phyloP scores from a whole-genome alignment of 1,140 invertebrate genomes.

The Chrysoperla carnea region DNA sequence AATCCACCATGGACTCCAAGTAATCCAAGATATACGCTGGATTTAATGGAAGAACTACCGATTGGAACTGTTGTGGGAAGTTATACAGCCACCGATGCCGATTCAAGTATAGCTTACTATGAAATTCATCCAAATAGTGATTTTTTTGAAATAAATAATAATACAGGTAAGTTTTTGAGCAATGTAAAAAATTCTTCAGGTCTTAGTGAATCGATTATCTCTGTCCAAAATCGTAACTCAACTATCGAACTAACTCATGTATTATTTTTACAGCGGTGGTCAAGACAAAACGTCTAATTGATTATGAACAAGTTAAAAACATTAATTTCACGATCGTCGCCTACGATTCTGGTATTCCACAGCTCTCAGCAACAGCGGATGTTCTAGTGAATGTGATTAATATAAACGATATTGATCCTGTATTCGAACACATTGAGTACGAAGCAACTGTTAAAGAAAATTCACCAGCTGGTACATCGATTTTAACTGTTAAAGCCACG shows the following conservation, averaged over 20 bases:
- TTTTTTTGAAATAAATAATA: constrained; percentile 61
- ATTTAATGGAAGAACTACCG: constrained; percentile 70
- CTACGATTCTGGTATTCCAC: constrained; percentile 69
- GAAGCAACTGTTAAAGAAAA: constrained; percentile 57
- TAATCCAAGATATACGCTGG: constrained; percentile 44
- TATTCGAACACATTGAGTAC: constrained; percentile 49
- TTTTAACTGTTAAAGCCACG: constrained; percentile 47
- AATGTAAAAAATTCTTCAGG: too few relatives aligned
- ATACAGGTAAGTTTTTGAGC: constrained; percentile 32
- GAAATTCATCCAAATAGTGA: constrained; percentile 47
- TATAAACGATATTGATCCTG: constrained; percentile 73
- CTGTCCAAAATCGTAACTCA: too few relatives aligned
- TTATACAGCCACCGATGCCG: constrained; percentile 62
- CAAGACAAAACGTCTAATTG: constrained; percentile 55
- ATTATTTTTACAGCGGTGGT: constrained; percentile 52
- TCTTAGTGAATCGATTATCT: too few relatives aligned
- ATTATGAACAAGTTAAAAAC: constrained; percentile 61
- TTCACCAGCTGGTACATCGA: constrained; percentile 42
- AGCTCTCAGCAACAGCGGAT: constrained; percentile 48
- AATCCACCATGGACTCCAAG: constrained; percentile 51
- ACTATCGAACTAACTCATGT: too few relatives aligned
- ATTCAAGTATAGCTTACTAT: constrained; percentile 66
- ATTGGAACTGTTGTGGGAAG: constrained; percentile 60
- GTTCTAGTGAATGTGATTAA: constrained; percentile 65
- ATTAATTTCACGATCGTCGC: constrained; percentile 65